A percentile compares a stretch with the other conserved stretches of the same genome.
These are phyloP conservation scores for Sesia bembeciformis DNA, from an alignment of 2,888 invertebrate genomes.

Conservation along the genomic window DNA sequence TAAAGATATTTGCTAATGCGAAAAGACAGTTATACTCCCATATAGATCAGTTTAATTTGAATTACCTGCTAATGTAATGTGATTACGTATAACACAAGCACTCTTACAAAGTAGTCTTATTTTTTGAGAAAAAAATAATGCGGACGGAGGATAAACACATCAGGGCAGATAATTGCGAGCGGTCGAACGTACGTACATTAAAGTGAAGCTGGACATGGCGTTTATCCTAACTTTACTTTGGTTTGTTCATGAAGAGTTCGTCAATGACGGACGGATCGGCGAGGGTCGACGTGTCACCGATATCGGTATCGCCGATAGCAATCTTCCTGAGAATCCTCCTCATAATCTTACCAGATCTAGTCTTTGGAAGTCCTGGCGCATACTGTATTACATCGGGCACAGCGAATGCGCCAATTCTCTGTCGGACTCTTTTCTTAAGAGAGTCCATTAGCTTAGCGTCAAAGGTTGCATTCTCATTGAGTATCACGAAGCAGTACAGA, in stretches of 20 bases:
- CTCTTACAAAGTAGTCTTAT: too few relatives aligned
- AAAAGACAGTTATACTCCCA: too few relatives aligned
- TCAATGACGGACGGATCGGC: slow-evolving; percentile 94
- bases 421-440: slow-evolving; percentile 86
- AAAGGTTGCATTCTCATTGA: slow-evolving; percentile 84
- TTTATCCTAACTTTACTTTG: slow-evolving; percentile 21
- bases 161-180: too few relatives aligned
- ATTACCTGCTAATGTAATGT: too few relatives aligned
- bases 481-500: slow-evolving; percentile 96
- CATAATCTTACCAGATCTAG: slow-evolving; percentile 99
- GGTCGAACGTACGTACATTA: not conserved
- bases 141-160: not conserved
- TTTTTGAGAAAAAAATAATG: too few relatives aligned
- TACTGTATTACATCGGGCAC: slow-evolving; percentile 95
- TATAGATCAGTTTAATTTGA: too few relatives aligned
- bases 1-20: too few relatives aligned
- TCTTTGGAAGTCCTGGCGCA: slow-evolving; percentile 96
- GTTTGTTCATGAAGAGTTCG: slow-evolving; percentile 82
- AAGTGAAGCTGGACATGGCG: not conserved
- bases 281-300: slow-evolving; percentile 95
- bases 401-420: slow-evolving; percentile 96
- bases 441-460: slow-evolving; percentile 80
- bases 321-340: slow-evolving; percentile 94
- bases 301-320: slow-evolving; percentile 88
- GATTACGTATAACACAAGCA: too few relatives aligned